These are phyloP conservation scores for Argyra leucocephala DNA, from an alignment of 2,888 invertebrate genomes.

Conservation along the genomic window DNA sequence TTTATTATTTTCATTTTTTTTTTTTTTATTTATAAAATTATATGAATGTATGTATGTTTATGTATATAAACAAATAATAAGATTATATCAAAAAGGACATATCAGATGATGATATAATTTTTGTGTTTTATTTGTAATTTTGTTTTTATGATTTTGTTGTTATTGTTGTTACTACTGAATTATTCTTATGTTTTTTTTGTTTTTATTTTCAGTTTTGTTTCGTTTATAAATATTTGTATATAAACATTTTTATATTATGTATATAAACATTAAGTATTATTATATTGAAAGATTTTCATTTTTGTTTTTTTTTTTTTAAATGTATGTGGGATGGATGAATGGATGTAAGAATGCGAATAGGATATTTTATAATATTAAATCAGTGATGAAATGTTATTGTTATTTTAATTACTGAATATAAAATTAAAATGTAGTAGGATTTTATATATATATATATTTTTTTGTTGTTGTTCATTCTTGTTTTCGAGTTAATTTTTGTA, in stretches of 20 bases:
- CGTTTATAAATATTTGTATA: constrained; percentile 2
- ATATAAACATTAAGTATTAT: neutral
- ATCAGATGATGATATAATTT: constrained; percentile 5
- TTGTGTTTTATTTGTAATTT: neutral
- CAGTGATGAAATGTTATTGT: neutral
- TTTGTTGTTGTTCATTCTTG: no score
- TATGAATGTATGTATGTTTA: neutral
- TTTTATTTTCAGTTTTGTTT: neutral
- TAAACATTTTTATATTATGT: constrained; percentile 3
- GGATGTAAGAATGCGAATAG: no score
- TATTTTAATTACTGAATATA: constrained; percentile 1
- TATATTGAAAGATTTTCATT: neutral
- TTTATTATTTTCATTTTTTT: neutral
- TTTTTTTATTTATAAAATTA: neutral
- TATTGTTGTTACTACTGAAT: neutral
- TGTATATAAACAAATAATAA: neutral
- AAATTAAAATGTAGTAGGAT: neutral
- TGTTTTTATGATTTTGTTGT: no score
- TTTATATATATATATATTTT: no score
- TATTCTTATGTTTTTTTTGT: neutral
- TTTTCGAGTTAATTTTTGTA: no score
- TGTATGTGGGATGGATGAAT: neutral
- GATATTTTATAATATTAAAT: neutral
- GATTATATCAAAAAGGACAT: constrained; percentile 5
- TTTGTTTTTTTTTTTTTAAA: neutral